Conservation (phyloP, 2,113 vertebrate species). For the Ibidorhyncha struthersii region DNA sequence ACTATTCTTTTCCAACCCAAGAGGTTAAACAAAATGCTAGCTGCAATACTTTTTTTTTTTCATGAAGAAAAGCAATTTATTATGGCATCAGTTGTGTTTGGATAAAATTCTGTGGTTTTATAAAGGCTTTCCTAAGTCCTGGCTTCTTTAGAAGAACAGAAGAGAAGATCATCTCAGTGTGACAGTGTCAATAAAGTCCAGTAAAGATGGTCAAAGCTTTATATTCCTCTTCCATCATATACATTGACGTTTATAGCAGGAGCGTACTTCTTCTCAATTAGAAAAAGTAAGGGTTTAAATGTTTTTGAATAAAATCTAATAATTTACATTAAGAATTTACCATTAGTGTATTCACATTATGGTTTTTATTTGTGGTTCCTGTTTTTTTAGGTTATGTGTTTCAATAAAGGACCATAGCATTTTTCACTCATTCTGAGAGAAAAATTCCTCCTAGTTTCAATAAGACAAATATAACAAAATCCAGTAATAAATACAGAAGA, state of each 20-base stretch:
- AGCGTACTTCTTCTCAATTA: background rate
- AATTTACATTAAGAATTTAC: background rate
- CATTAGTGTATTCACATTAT: background rate
- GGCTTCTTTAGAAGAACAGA: background rate
- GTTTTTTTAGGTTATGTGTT: background rate
- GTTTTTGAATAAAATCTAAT: background rate
- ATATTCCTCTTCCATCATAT: background rate
- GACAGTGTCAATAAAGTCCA: background rate
- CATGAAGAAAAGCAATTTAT: background rate
- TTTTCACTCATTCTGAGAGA: background rate
- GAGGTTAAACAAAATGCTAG: background rate
- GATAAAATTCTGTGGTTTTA: background rate
- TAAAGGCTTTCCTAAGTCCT: background rate
- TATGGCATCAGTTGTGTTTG: background rate
- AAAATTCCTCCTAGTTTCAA: background rate
- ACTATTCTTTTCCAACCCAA: background rate
- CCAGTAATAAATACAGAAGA: background rate
- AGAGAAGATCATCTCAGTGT: background rate
- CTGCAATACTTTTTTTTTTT: background rate
- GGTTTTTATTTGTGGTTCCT: background rate
- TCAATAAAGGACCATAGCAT: accelerated
- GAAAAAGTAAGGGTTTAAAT: background rate
- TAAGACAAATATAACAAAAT: background rate
- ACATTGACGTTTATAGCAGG: background rate
- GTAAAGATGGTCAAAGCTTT: background rate